Base-by-base conservation (phyloP, 2,888 invertebrate species). In the Eupithecia vulgata region DNA sequence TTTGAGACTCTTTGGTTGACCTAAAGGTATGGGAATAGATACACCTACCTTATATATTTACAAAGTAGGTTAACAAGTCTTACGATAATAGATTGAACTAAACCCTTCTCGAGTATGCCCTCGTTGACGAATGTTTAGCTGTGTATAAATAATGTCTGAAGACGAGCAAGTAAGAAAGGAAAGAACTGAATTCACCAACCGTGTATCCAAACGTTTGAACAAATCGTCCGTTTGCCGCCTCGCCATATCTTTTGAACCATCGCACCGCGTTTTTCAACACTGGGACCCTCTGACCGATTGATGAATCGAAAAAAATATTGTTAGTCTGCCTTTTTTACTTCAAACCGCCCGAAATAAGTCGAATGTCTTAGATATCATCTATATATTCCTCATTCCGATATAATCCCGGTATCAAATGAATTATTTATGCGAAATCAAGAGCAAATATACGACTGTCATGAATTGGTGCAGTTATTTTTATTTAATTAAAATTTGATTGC, bases 221-320 rank as follows among this genome's bases (percentile, higher is more conserved):
- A 91, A 92, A 93, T 91, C 86, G 88, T 83, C 83, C 82, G 86
- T 91, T 91, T 90, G 88, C 89, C 90, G 90, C 91, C 89, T 86
- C 52, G 75, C 40, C 85, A 25, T 90, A 93, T 93, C 93, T 78
- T 70, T 68, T 73, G 71, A 81, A 83, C 76, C 80, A 93, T 92
- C 90, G 74, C 80, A 78, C 77, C 77, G 76, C 79, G 80, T 85
- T 83, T 88, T 88, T 89, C 85, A 86, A 88, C 88, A 87, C 85
- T 82, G 79, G 30, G 35, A 74, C 78, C 72, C 61, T 64, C 77
- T 77, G 74, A 66, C 76, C 78, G 74, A 87, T 85, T 85, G 85
- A 88, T 85, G 87, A 79, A 85, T 84, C 71, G 79, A 80, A 81
- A 75, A 81, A 80, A 85, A 70, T 70, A 69, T 59, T 57, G 30